Percentiles rank a stretch among this genome's conserved stretches.
Conservation (phyloP, 2,888 invertebrate species). For the Sinotaia quadrata region DNA sequence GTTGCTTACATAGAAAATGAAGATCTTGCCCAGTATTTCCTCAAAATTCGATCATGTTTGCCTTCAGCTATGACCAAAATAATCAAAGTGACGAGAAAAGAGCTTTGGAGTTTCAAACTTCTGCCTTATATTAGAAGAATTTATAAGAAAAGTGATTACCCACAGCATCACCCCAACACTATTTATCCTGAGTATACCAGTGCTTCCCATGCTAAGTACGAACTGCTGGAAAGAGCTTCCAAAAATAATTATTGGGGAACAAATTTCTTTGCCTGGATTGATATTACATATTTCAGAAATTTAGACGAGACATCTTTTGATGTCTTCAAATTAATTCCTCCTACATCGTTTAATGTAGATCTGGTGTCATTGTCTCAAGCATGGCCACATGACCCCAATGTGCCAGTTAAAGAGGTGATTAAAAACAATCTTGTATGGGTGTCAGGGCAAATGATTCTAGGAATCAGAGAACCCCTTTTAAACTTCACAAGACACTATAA, state of each 20-base stretch:
- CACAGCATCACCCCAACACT: constrained; percentile 42
- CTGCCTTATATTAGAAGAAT: constrained; percentile 32
- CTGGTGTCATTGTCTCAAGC: constrained; percentile 41
- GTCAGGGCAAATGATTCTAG: constrained; percentile 39
- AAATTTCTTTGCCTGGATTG: constrained; percentile 45
- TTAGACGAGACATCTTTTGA: constrained; percentile 31
- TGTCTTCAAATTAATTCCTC: constrained; percentile 40
- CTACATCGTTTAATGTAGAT: constrained; percentile 39
- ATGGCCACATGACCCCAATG: constrained; percentile 37
- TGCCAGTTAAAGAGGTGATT: constrained; percentile 31
- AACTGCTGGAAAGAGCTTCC: constrained; percentile 32
- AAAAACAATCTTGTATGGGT: constrained; percentile 40
- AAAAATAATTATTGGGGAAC: constrained; percentile 36
- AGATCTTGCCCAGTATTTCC: constrained; percentile 34
- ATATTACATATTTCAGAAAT: constrained; percentile 39
- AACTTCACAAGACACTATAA: constrained; percentile 38
- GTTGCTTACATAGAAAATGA: constrained; percentile 43
- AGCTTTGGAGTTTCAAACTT: constrained; percentile 40
- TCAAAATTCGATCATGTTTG: constrained; percentile 37
- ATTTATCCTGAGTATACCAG: constrained; percentile 40
- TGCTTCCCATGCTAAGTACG: constrained; percentile 46
- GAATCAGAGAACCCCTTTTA: constrained; percentile 31
- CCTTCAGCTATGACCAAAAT: constrained; percentile 36
- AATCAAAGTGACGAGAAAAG: constrained; percentile 34
- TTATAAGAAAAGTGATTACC: constrained; percentile 38